A percentile compares a stretch with the other conserved stretches of the same genome.
Evolutionary conservation across 2,888 invertebrate species (phyloP).

Genomic region (Phanerotoma sp.): DNA sequence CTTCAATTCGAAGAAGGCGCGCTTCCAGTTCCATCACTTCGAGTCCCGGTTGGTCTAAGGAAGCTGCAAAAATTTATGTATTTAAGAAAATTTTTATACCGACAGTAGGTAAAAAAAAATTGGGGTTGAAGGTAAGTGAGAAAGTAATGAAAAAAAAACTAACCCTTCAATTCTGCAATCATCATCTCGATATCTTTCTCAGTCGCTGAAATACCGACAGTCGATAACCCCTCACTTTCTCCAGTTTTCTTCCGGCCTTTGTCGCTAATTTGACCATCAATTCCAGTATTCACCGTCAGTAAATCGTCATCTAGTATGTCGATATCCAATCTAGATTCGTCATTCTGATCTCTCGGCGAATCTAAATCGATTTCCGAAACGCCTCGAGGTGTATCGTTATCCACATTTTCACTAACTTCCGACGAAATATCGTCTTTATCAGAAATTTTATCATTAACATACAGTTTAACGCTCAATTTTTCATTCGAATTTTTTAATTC

Average conservation of each 20-base stretch:
- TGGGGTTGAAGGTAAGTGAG: no score
- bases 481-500: neutral
- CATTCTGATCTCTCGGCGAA: conserved; percentile 47
- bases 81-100: conserved; percentile 1
- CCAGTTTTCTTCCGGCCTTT: conserved; percentile 44
- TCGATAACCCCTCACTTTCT: no score
- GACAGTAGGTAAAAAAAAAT: conserved; percentile 18
- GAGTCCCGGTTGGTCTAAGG: conserved; percentile 51
- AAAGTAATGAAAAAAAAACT: conserved; percentile 38
- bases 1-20: conserved; percentile 64
- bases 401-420: conserved; percentile 47
- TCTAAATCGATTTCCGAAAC: conserved; percentile 52
- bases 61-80: conserved; percentile 41
- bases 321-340: conserved; percentile 45
- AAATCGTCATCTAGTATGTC: conserved; percentile 47
- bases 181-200: conserved; percentile 54
- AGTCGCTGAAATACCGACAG: no score
- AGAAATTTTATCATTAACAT: conserved; percentile 23
- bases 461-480: neutral
- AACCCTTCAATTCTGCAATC: conserved; percentile 55
- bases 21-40: conserved; percentile 59
- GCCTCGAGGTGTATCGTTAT: conserved; percentile 44
- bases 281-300: conserved; percentile 34
- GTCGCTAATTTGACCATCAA: conserved; percentile 16
- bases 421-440: conserved; percentile 44